Conservation (phyloP, 2,797 vertebrate genomes). For the Knipowitschia caucasica region DNA sequence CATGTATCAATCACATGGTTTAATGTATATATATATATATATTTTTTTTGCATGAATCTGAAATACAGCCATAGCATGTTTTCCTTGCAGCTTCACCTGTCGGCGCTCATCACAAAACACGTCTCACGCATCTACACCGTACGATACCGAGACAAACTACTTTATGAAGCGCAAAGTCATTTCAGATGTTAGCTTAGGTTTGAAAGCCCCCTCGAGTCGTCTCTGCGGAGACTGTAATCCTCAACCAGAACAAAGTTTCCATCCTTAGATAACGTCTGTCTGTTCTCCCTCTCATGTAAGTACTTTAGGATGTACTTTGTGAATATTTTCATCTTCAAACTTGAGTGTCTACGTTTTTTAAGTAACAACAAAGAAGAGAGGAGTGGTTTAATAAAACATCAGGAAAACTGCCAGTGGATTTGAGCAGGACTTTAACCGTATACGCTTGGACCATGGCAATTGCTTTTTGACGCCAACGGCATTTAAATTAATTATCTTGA, state of each 20-base stretch:
- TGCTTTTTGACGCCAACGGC: not conserved
- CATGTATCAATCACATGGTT: not conserved
- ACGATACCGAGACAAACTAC: slow-evolving; percentile 3
- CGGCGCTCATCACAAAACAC: not conserved
- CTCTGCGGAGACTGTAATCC: slow-evolving; percentile 10
- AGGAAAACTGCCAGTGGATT: slow-evolving; percentile 4
- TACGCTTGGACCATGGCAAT: not conserved
- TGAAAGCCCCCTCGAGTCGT: slow-evolving; percentile 14
- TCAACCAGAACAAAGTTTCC: slow-evolving; percentile 18
- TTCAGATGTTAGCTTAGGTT: slow-evolving; percentile 16
- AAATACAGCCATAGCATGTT: not conserved
- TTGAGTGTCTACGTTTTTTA: not conserved
- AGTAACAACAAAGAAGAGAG: slow-evolving; percentile 14
- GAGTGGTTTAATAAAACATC: slow-evolving; percentile 5
- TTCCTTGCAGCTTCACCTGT: not conserved
- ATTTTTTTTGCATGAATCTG: too few species aligned
- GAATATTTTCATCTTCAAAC: slow-evolving; percentile 17
- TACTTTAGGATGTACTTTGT: slow-evolving; percentile 20
- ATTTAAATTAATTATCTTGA: too few species aligned
- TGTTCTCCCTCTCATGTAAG: slow-evolving; percentile 18
- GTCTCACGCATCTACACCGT: not conserved
- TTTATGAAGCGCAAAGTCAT: slow-evolving; percentile 7
- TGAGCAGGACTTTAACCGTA: not conserved
- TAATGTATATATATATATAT: too few species aligned
- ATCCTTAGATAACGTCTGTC: slow-evolving; percentile 4